Percentiles rank a stretch among this genome's conserved stretches.
phyloP scores from a whole-genome alignment of 2,113 vertebrate genomes.

The Acanthisitta chloris region DNA sequence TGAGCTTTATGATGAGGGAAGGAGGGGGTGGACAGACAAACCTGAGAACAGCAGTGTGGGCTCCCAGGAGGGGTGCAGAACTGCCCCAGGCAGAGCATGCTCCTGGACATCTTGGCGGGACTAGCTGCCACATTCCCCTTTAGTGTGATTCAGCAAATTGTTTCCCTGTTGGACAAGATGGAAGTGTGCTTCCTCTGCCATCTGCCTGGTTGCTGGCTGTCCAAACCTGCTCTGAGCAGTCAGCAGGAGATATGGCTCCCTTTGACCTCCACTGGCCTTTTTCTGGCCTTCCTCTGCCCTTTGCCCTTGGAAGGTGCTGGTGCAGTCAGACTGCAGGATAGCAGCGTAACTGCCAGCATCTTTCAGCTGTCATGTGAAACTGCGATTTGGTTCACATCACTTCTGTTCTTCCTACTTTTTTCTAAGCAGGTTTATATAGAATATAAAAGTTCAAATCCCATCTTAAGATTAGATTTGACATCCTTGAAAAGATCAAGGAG shows the following conservation, averaged over 20 bases:
- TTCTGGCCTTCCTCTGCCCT: not conserved
- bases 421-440: not conserved
- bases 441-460: not conserved
- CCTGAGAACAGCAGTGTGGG: not conserved
- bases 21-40: not conserved
- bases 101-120: accelerated
- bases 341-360: not conserved
- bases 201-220: not conserved
- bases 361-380: not conserved
- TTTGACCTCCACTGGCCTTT: not conserved
- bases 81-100: not conserved
- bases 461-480: not conserved
- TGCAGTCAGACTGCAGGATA: not conserved
- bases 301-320: not conserved
- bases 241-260: not conserved
- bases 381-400: not conserved
- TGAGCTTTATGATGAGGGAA: not conserved
- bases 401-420: not conserved
- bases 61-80: not conserved
- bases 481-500: not conserved
- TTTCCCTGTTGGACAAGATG: not conserved
- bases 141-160: not conserved
- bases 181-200: not conserved
- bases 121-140: not conserved
- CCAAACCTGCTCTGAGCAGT: not conserved